Evolutionary conservation across 2,113 vertebrate species (phyloP).

Genomic region (Percina caprodes): DNA sequence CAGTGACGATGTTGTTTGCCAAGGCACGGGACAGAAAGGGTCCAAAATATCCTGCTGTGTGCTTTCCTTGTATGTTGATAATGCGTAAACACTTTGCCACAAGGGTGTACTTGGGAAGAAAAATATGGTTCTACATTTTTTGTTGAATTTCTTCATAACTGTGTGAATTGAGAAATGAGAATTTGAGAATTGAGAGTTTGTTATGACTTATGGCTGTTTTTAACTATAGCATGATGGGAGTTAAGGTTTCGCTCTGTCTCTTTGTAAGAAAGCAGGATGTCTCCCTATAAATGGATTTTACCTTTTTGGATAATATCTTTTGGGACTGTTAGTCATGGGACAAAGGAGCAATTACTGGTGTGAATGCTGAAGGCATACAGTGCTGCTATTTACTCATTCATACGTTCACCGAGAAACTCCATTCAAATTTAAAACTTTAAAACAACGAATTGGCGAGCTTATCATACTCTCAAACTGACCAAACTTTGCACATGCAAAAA

Average conservation of each 20-base stretch:
- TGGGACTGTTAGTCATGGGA: background rate
- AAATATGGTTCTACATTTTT: constrained; percentile 2
- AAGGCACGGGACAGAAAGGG: constrained; percentile 34
- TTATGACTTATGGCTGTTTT: background rate
- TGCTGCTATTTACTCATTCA: too few species aligned
- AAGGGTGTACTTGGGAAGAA: constrained; percentile 23
- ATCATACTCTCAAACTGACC: too few species aligned
- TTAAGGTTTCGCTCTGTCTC: background rate
- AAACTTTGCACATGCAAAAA: too few species aligned
- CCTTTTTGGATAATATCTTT: background rate
- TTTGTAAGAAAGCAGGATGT: background rate
- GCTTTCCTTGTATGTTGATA: constrained; percentile 51
- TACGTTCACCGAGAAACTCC: too few species aligned
- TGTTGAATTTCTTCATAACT: constrained; percentile 29
- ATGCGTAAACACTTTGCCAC: constrained; percentile 43
- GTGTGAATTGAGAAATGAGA: constrained; percentile 8
- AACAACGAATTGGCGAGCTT: too few species aligned
- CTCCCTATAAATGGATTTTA: background rate
- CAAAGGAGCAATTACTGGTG: background rate
- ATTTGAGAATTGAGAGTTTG: constrained; percentile 23
- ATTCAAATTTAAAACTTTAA: too few species aligned
- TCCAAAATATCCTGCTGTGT: constrained; percentile 27
- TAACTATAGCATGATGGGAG: background rate
- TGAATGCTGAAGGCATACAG: too few species aligned
- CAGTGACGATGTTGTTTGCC: constrained; percentile 38